These are phyloP conservation scores for Entomyzon cyanotis DNA, from an alignment of 2,113 vertebrate genomes.

Conservation along the genomic window DNA sequence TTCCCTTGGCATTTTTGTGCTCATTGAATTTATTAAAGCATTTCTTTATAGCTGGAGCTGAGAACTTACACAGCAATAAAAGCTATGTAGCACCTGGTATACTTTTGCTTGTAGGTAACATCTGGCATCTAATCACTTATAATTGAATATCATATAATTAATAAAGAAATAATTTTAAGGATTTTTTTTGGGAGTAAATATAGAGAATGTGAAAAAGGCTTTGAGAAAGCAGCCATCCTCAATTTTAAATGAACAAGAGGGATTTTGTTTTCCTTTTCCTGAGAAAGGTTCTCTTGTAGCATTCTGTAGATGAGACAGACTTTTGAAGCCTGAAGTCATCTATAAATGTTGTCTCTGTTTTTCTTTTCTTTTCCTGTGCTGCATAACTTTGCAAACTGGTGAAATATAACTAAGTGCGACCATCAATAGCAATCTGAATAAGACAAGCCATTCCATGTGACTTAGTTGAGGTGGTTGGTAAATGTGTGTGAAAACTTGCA, in stretches of 20 bases:
- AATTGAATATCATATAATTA: background rate
- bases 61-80: background rate
- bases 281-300: background rate
- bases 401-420: background rate
- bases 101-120: background rate
- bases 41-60: background rate
- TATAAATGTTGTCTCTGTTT: background rate
- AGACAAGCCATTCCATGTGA: background rate
- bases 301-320: background rate
- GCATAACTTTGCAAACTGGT: background rate
- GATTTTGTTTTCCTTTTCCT: background rate
- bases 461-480: background rate
- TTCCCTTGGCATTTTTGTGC: slow-evolving; percentile 16
- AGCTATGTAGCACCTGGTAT: background rate
- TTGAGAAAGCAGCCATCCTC: background rate
- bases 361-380: background rate
- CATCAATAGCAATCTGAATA: background rate
- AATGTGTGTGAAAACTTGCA: background rate
- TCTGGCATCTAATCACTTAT: background rate
- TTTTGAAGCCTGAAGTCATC: background rate
- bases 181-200: background rate
- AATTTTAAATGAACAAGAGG: background rate
- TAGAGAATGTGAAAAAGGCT: background rate
- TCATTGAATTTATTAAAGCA: background rate
- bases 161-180: background rate